Evolutionary conservation across 2,888 invertebrate genomes (phyloP).

Genomic region (Drosophila limbata): DNA sequence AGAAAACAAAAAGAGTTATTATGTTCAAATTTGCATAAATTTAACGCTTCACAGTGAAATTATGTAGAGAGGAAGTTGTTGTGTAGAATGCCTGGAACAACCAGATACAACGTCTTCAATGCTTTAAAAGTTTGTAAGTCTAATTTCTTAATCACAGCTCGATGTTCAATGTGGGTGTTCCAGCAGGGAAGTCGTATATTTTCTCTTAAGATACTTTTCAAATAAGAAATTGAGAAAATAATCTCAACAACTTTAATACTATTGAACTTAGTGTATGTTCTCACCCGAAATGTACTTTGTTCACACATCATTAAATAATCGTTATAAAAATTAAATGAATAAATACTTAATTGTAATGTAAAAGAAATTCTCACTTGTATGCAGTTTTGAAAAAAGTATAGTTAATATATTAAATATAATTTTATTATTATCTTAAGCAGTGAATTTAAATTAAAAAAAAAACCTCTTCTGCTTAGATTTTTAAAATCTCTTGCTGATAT

Average conservation of each 20-base stretch:
- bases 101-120: constrained; percentile 5
- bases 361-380: too few species aligned
- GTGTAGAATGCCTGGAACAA: constrained; percentile 25
- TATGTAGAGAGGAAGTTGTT: constrained; percentile 57
- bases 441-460: too few species aligned
- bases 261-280: neutral
- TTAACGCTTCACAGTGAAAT: constrained; percentile 66
- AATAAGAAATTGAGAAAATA: neutral
- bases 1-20: constrained; percentile 81
- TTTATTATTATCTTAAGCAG: too few species aligned
- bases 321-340: too few species aligned
- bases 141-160: constrained; percentile 59
- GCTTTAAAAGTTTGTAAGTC: constrained; percentile 23
- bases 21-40: constrained; percentile 80
- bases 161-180: constrained; percentile 44
- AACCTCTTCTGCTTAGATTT: too few species aligned
- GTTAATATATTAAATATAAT: too few species aligned
- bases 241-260: constrained; percentile 1
- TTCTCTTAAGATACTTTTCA: neutral
- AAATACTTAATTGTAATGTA: too few species aligned
- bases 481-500: too few species aligned
- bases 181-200: constrained; percentile 9
- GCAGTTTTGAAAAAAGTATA: too few species aligned
- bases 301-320: too few species aligned
- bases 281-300: too few species aligned